Base-by-base conservation (phyloP, 1,140 invertebrate species). In the Temnothorax nylanderi region DNA sequence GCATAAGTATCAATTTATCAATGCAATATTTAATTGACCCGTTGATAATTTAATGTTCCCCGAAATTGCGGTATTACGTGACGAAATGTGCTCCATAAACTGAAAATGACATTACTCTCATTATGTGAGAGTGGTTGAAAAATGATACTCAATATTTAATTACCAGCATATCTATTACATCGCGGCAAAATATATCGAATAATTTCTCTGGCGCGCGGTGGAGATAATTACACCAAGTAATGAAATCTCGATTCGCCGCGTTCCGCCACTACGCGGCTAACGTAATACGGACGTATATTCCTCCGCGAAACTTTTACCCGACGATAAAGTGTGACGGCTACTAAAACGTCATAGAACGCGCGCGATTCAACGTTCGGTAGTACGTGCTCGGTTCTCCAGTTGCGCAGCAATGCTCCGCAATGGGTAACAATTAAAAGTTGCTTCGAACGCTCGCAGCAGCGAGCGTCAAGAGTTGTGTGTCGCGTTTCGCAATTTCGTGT, bases 371-470 rank as follows among this genome's bases (percentile, higher is more conserved):
- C n/a, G n/a, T 54, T 37, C 47, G 60, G 47, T 26, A 44, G 41
- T 26, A 47, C 60, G 76, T 65, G 76, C 32, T 18, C 37, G 18
- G 51, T 21, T 49, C 47, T 37, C 2, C 4, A 18, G 82, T 77
- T 65, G 37, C 13, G 54, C 71, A 1, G 26, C 26, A 26, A 26
- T 26, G 11, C 16, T 32, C 65, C 3, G 21, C 72, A 47, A 64
- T 32, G 32, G 11, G 49, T 49, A 44, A 26, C 62, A 87, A 84
- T 87, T 87, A 87, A 87, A 81, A 87, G 54, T 87, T 72, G 34
- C 44, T 37, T 47, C 51, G 54, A 60, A 60, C 26, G 51, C 47
- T 87, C 21, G 51, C 62, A 44, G 65, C 41, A 44, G 41, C 41
- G 26, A 49, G 47, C 51, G 8, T 41, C 41, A 44, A 64, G 69